Evolutionary conservation across 2,113 vertebrate species (phyloP).

Genomic region (Notothenia rossii): DNA sequence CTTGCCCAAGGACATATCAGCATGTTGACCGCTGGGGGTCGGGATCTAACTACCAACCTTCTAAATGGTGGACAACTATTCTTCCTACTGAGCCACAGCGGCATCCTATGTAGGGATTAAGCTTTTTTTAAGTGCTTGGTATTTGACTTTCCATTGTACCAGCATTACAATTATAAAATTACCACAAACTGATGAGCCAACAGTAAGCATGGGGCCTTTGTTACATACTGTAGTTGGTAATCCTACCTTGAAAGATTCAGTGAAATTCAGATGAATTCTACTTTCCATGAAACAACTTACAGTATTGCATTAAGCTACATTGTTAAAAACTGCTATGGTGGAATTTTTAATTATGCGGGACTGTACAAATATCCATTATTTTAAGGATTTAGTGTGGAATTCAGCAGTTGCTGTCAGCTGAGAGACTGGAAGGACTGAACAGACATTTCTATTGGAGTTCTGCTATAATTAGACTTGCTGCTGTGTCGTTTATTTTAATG

Average conservation of each 20-base stretch:
- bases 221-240: no score
- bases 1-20: no score
- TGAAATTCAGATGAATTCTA: background rate
- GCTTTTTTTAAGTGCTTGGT: no score
- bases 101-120: no score
- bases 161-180: background rate
- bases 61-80: no score
- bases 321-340: background rate
- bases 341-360: background rate
- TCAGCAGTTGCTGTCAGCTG: background rate
- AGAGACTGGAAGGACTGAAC: background rate
- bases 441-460: background rate
- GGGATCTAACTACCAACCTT: no score
- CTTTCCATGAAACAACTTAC: background rate
- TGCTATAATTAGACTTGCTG: background rate
- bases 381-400: conserved; percentile 4
- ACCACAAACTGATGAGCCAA: background rate
- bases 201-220: background rate
- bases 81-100: no score
- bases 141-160: no score
- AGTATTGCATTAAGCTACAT: background rate
- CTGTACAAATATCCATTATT: background rate
- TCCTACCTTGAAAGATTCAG: background rate
- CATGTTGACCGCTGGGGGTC: no score
- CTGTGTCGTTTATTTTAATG: conserved; percentile 10